Percentiles rank a stretch among this genome's conserved stretches.
Conservation (phyloP, 2,797 vertebrate genomes). For the Notolabrus celidotus region DNA sequence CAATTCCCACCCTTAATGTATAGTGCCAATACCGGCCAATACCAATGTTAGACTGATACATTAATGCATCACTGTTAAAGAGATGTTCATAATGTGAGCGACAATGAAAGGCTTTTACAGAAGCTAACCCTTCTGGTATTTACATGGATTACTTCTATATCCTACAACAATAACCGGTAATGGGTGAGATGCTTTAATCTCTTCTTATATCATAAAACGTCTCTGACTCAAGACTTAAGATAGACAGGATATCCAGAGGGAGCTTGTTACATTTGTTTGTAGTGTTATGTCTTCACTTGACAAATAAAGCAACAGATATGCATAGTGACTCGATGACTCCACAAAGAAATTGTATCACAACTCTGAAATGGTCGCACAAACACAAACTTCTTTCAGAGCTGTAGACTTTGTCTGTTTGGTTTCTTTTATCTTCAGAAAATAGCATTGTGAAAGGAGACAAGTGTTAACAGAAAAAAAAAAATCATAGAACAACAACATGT, state of each 20-base stretch:
- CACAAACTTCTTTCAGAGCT: background rate
- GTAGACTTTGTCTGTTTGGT: background rate
- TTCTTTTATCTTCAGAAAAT: background rate
- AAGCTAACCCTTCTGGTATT: no score
- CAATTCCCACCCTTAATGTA: no score
- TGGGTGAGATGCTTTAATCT: no score
- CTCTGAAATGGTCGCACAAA: background rate
- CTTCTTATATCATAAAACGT: no score
- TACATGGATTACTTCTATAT: no score
- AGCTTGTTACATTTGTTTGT: background rate
- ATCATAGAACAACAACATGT: background rate
- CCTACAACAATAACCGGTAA: no score
- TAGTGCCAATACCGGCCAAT: no score
- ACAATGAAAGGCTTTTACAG: no score
- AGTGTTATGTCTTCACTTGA: slow-evolving; percentile 5
- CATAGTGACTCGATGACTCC: slow-evolving; percentile 36
- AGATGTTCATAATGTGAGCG: no score
- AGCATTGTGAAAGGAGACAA: slow-evolving; percentile 6
- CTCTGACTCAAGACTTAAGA: background rate
- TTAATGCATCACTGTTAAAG: no score
- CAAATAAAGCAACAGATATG: background rate
- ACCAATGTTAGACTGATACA: no score
- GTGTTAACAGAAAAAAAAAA: background rate
- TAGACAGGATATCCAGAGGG: slow-evolving; percentile 15
- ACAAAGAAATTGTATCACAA: background rate